phyloP scores from a whole-genome alignment of 2,113 vertebrate species.

The Ctenomys sociabilis region DNA sequence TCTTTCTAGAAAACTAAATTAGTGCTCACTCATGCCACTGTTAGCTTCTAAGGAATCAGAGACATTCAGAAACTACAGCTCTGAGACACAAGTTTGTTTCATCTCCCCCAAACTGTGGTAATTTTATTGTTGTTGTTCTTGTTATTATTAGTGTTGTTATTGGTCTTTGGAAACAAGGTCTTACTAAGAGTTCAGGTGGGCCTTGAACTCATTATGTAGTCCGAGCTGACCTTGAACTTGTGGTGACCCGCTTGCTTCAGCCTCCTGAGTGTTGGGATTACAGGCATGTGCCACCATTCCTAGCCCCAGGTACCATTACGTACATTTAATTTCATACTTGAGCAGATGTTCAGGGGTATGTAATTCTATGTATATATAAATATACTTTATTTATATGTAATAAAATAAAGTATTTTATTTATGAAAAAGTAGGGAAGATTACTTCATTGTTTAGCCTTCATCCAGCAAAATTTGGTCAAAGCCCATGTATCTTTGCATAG shows the following conservation, averaged over 20 bases:
- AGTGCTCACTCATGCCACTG: slow-evolving; percentile 12
- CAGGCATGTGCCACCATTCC: not conserved
- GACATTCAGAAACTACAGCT: slow-evolving; percentile 32
- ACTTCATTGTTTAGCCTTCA: not conserved
- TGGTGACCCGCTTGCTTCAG: not conserved
- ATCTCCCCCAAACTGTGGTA: not conserved
- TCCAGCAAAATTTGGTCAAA: slow-evolving; percentile 15
- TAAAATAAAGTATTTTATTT: slow-evolving; percentile 51
- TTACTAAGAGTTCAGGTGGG: not conserved
- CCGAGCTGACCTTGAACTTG: not conserved
- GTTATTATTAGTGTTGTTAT: not conserved
- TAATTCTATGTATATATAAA: not conserved
- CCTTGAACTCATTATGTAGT: not conserved
- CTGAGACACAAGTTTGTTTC: slow-evolving; percentile 27
- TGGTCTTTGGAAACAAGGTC: not conserved
- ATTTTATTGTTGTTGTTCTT: not conserved
- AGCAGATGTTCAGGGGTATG: slow-evolving; percentile 23
- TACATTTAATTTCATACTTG: slow-evolving; percentile 61
- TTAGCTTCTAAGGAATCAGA: slow-evolving; percentile 35
- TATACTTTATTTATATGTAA: too few relatives aligned
- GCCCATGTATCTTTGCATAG: not conserved
- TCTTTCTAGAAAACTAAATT: slow-evolving; percentile 44
- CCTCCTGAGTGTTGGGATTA: not conserved
- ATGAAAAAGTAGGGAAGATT: slow-evolving; percentile 11
- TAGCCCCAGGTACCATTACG: slow-evolving; percentile 19